Base-by-base conservation (phyloP, 2,888 invertebrate species). In the Tribolium freemani region DNA sequence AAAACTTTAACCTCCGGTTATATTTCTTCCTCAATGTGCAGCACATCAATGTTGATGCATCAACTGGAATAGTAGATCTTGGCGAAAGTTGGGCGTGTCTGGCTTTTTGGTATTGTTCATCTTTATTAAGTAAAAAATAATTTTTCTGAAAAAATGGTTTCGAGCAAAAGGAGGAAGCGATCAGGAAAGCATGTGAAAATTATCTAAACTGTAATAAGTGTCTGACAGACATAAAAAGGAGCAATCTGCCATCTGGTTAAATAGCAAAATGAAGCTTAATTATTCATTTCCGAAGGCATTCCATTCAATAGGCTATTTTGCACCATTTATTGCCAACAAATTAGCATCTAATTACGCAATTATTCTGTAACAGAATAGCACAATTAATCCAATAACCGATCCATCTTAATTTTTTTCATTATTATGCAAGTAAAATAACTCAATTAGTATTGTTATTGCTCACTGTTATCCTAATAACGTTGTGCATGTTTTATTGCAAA, bases 21-120 rank as follows among this genome's bases (percentile, higher is more conserved):
- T 9, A 21, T 64, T 64, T 64, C 54, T 64, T 64, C 64, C 64
- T 44, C 44, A 16, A 44, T 57, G 11, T 44, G 44, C 44, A 57
- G 44, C 44, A 57, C 44, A 57, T 57, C 56, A 5, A 31, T 31
- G 31, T 20, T 11, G 64, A 64, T 64, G 64, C 54, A 64, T 11
- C 53, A 13, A 63, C 63, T 63, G 38, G 31, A 61, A 30, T 63
- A 63, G 9, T 51, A 20, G 38, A 38, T 63, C 38, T 61, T 0
- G 30, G 64, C 53, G 64, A 64, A 64, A 64, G 64, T 64, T 54
- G 64, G 64, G 64, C 16, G 54, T 53, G 64, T 10, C 54, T 4
- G 4, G 53, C 21, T 10, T 64, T 64, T 64, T 45, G 53, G 64
- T 64, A 53, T 64, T 64, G 54, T 64, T 53, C 38, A 38, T n/a